Percentiles rank a stretch among this genome's conserved stretches.
Conservation (phyloP, 2,113 vertebrate genomes). For the Helogale parvula region DNA sequence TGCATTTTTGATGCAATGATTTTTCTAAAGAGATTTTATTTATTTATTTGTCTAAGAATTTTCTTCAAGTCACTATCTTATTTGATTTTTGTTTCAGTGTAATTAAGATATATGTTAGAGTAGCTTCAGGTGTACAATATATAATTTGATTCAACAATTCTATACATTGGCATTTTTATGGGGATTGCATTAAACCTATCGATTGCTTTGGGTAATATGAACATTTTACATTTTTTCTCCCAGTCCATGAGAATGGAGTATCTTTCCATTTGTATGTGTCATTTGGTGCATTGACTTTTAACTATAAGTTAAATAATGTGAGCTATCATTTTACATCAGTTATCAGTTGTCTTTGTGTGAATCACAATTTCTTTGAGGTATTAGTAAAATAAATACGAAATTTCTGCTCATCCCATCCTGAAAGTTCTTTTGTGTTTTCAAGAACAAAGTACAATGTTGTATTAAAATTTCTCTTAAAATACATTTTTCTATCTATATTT, state of each 20-base stretch:
- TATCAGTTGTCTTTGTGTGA: background rate
- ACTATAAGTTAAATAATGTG: constrained; percentile 16
- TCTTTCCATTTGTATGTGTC: background rate
- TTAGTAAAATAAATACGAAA: background rate
- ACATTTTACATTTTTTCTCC: background rate
- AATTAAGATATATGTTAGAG: background rate
- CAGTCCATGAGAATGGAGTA: background rate
- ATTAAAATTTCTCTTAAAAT: background rate
- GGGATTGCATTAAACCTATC: background rate
- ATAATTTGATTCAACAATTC: background rate
- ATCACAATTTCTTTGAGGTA: background rate
- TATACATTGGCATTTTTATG: background rate
- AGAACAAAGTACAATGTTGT: background rate
- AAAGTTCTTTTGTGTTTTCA: background rate
- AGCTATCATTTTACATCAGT: background rate
- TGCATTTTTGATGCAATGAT: background rate
- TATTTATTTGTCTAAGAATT: background rate
- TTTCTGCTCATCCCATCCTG: background rate
- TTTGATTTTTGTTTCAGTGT: background rate
- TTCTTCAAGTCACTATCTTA: background rate
- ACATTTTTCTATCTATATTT: background rate
- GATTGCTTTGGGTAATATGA: background rate
- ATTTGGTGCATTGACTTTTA: background rate
- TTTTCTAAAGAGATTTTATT: background rate
- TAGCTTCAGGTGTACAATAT: background rate